Percentiles rank a stretch among this genome's conserved stretches.
These are phyloP conservation scores for Pollenia griseotomentosa DNA, from an alignment of 2,888 invertebrate genomes.

Conservation along the genomic window DNA sequence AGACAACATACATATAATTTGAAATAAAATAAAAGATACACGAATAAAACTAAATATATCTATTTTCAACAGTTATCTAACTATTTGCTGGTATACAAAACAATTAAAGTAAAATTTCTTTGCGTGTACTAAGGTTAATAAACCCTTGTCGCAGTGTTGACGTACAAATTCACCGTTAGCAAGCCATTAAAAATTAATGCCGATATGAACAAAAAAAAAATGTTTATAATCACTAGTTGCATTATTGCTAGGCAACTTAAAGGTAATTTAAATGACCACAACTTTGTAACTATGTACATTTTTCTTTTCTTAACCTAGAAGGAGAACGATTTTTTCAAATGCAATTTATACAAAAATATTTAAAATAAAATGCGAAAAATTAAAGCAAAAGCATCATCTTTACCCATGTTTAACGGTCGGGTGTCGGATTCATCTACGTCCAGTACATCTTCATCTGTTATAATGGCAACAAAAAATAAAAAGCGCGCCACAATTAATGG, in stretches of 20 bases:
- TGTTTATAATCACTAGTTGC: conserved; percentile 70
- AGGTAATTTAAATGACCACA: conserved; percentile 73
- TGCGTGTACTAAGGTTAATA: conserved; percentile 26
- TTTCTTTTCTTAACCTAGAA: conserved; percentile 35
- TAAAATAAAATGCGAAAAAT: conserved; percentile 80
- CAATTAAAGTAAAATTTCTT: background rate
- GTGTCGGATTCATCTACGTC: conserved; percentile 80
- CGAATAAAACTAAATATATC: too few relatives aligned
- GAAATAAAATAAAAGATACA: too few relatives aligned
- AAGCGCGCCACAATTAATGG: conserved; percentile 74
- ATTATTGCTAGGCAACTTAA: conserved; percentile 66
- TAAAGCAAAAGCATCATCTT: conserved; percentile 81
- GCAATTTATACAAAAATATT: conserved; percentile 11
- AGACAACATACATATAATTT: too few relatives aligned
- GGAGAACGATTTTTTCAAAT: background rate
- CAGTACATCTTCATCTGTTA: conserved; percentile 77
- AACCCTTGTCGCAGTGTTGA: conserved; percentile 21
- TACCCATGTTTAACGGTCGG: conserved; percentile 82
- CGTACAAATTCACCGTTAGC: conserved; percentile 16
- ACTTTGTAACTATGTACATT: conserved; percentile 56
- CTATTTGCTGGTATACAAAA: too few relatives aligned
- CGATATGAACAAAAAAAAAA: background rate
- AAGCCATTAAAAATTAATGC: background rate
- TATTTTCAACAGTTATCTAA: background rate
- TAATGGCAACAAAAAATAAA: conserved; percentile 72